Conservation (phyloP, 2,797 vertebrate species). For the Crocodylus rhombifer region DNA sequence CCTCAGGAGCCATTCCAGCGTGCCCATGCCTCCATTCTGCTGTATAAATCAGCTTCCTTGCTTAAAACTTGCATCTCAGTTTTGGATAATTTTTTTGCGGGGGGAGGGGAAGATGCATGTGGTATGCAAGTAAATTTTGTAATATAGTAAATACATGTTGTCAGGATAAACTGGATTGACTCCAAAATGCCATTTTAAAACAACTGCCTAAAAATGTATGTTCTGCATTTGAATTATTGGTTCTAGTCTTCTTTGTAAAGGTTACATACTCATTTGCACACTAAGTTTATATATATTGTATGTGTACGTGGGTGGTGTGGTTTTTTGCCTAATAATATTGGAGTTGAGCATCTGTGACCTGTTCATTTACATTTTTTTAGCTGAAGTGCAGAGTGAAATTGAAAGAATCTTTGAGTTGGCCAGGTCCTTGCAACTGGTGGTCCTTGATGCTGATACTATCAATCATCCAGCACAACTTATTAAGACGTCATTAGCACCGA, state of each 20-base stretch:
- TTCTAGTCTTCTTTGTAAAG: not conserved
- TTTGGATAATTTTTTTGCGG: too few species aligned
- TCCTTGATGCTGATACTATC: constrained; percentile 97
- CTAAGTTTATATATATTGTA: not conserved
- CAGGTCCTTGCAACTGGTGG: constrained; percentile 95
- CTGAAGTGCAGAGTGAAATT: constrained; percentile 98
- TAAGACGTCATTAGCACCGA: constrained; percentile 98
- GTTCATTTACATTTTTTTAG: constrained; percentile 75
- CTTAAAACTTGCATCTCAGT: too few species aligned
- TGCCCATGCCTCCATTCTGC: too few species aligned
- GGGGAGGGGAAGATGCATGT: too few species aligned
- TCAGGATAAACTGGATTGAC: not conserved
- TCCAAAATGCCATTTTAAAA: not conserved
- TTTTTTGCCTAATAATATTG: not conserved
- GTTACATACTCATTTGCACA: not conserved
- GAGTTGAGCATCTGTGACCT: constrained; percentile 1
- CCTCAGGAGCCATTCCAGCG: too few species aligned
- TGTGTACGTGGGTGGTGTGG: not conserved
- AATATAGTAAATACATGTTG: accelerated
- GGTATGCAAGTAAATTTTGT: too few species aligned
- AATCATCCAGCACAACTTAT: constrained; percentile 97
- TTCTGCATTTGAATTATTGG: not conserved
- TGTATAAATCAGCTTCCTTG: too few species aligned
- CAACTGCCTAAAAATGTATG: not conserved
- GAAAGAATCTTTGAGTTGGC: constrained; percentile 98